phyloP scores from a whole-genome alignment of 2,888 invertebrate species.

The Bombylius major region DNA sequence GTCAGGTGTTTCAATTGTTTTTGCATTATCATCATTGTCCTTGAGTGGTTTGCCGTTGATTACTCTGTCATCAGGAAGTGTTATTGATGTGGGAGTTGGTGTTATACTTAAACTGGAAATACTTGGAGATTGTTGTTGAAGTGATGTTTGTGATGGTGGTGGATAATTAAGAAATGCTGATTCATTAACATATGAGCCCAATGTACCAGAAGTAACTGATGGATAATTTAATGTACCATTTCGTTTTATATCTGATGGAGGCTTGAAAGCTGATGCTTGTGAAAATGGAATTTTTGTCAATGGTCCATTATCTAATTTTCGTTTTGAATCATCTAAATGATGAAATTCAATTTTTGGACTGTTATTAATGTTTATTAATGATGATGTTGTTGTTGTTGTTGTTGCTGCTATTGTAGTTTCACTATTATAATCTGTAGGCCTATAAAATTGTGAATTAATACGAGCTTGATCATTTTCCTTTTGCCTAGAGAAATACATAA shows the following conservation, averaged over 20 bases:
- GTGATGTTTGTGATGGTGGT: slow-evolving; percentile 13
- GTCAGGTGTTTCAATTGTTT: slow-evolving; percentile 30
- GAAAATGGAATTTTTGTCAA: slow-evolving; percentile 48
- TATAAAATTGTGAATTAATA: slow-evolving; percentile 25
- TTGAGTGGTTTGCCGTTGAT: slow-evolving; percentile 17
- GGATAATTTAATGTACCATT: slow-evolving; percentile 37
- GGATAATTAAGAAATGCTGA: slow-evolving; percentile 64
- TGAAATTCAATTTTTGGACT: slow-evolving; percentile 13
- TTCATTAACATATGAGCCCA: slow-evolving; percentile 52
- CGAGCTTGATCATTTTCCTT: slow-evolving; percentile 36
- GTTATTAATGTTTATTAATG: slow-evolving; percentile 4
- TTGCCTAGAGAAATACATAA: slow-evolving; percentile 39
- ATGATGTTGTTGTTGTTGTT: slow-evolving; percentile 8
- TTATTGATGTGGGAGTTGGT: not conserved
- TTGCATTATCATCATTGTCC: slow-evolving; percentile 15
- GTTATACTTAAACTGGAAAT: not conserved
- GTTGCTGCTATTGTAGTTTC: slow-evolving; percentile 10
- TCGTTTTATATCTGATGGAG: slow-evolving; percentile 54
- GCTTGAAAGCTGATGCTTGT: slow-evolving; percentile 67
- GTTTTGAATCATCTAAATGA: slow-evolving; percentile 12
- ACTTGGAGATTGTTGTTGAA: not conserved
- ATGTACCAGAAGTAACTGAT: slow-evolving; percentile 22
- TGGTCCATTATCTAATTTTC: slow-evolving; percentile 15
- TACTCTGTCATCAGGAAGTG: slow-evolving; percentile 6
- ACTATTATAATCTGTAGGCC: slow-evolving; percentile 9